phyloP scores from a whole-genome alignment of 1,140 invertebrate species.

The Lepidurus couesii region DNA sequence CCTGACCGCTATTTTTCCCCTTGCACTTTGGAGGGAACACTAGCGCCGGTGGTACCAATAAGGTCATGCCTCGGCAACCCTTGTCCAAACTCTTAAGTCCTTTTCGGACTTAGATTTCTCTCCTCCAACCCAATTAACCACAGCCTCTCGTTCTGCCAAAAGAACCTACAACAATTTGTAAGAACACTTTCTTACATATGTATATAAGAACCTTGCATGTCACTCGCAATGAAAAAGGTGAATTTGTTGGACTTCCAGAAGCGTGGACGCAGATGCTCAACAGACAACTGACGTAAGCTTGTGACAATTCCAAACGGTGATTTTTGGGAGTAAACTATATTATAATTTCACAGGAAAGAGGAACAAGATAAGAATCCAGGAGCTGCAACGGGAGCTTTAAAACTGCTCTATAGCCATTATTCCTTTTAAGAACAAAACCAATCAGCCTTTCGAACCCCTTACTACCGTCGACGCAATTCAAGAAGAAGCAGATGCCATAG shows the following conservation, averaged over 20 bases:
- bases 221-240: conserved; percentile 67
- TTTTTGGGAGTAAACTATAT: not conserved
- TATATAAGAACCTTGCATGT: conserved; percentile 53
- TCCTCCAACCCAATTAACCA: too few relatives aligned
- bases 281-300: conserved; percentile 70
- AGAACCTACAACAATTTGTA: too few relatives aligned
- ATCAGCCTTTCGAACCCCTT: conserved; percentile 66
- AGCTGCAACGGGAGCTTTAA: conserved; percentile 82
- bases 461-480: conserved; percentile 68
- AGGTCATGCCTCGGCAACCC: too few relatives aligned
- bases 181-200: too few relatives aligned
- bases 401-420: conserved; percentile 78
- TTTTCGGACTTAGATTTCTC: too few relatives aligned
- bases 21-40: too few relatives aligned
- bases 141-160: too few relatives aligned
- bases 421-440: conserved; percentile 66
- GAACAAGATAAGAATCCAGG: conserved; percentile 89
- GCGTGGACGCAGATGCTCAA: conserved; percentile 73
- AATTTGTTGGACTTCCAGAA: conserved; percentile 68
- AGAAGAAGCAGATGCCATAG: conserved; percentile 63
- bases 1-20: too few relatives aligned
- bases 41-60: too few relatives aligned
- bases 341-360: conserved; percentile 46
- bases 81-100: too few relatives aligned
- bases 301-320: not conserved